Base-by-base conservation (phyloP, 2,888 invertebrate genomes). In the Phymatocera aterrima region DNA sequence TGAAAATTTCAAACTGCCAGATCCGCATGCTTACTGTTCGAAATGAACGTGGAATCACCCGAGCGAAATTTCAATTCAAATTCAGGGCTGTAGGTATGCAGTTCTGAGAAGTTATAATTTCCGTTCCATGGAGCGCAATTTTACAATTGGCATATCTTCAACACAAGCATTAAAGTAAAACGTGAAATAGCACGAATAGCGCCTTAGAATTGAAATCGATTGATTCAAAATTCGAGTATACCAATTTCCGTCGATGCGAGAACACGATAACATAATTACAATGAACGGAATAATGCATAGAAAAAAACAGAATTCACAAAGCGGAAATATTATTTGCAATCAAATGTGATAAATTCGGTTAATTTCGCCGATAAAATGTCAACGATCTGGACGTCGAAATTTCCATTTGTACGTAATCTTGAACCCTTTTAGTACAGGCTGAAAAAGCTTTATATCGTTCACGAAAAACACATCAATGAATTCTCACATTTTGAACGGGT, bases 171-270 rank as follows among this genome's bases (percentile, higher is more conserved):
- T 72, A 37, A 51, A 51, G 72, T 72, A 72, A 31, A 72, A 72
- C 21, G 48, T n/a, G 48, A 72, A 48, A 72, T 21, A 48, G 34
- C 34, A 72, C 72, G 72, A 51, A 72, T 51, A 18, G 48, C 18
- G 34, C 48, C 28, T 72, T 43, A 48, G n/a, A n/a, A n/a, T 72
- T 72, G 34, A 21, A 48, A 72, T 72, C 72, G 72, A 72, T 72
- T 72, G 28, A 51, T 51, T 48, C 34, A 31, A 18, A 72, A 72
- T n/a, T 72, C 34, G 21, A 72, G 51, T 31, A 31, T 12, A 18
- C 8, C 61, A 24, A 8, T 24, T 68, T 46, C 68, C 28, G 46
- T 15, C n/a, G 4, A 46, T 15, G 43, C 1, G 46, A 46, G 6
- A 15, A 43, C 68, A n/a, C 15, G 31, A 24, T 28, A 46, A 68